These are phyloP conservation scores for Petrosia ficiformis DNA, from an alignment of 37 sponge, comb jelly and placozoan species.

Conservation along the genomic window DNA sequence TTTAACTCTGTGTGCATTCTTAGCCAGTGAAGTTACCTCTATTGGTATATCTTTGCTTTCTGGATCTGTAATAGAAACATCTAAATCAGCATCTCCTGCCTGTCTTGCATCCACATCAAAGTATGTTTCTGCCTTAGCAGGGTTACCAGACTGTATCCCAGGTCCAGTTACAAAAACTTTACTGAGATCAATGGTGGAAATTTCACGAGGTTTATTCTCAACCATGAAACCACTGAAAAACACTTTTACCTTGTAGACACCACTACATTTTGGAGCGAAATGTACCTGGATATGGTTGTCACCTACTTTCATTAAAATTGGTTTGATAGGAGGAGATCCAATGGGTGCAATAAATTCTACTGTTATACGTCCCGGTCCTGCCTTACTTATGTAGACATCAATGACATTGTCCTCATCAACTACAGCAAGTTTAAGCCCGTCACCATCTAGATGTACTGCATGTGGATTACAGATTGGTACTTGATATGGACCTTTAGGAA, in stretches of 20 bases:
- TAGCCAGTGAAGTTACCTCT: constrained; percentile 11
- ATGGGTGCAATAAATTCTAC: constrained; percentile 24
- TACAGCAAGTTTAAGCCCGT: constrained; percentile 54
- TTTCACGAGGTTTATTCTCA: background rate
- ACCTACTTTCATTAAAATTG: constrained; percentile 13
- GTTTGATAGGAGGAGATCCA: too few species aligned
- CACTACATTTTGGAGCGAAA: constrained; percentile 63
- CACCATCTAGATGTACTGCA: constrained; percentile 39
- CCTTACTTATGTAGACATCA: constrained; percentile 47
- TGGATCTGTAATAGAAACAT: constrained; percentile 13
- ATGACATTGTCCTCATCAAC: constrained; percentile 44
- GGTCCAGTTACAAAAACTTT: constrained; percentile 82
- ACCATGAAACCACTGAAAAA: constrained; percentile 33
- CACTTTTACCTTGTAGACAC: constrained; percentile 24
- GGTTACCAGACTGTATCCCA: constrained; percentile 74
- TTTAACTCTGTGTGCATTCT: background rate
- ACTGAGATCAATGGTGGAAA: constrained; percentile 50
- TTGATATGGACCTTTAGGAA: constrained; percentile 61
- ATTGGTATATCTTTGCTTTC: constrained; percentile 26
- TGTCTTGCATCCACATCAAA: constrained; percentile 85
- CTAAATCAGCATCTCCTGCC: constrained; percentile 76
- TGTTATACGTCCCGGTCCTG: constrained; percentile 69
- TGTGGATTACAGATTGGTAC: constrained; percentile 32
- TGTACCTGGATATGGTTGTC: too few species aligned
- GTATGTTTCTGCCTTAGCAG: constrained; percentile 58